These are phyloP conservation scores for Boloria selene DNA, from an alignment of 2,888 invertebrate species.

Conservation along the genomic window DNA sequence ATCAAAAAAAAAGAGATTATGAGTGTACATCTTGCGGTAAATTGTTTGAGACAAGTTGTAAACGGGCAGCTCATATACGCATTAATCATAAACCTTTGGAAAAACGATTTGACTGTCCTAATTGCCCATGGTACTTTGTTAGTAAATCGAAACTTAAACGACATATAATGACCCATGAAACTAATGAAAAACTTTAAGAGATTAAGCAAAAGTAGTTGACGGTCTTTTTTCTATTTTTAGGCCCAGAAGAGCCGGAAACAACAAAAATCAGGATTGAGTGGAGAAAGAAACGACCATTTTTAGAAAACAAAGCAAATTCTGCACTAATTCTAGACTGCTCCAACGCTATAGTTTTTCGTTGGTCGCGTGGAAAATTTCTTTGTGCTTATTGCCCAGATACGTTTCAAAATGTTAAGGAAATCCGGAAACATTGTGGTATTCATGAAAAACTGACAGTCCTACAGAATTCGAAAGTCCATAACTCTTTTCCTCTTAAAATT, in stretches of 20 bases:
- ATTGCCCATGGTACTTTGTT: constrained; percentile 55
- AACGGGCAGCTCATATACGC: constrained; percentile 61
- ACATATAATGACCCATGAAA: constrained; percentile 57
- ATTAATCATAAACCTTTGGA: constrained; percentile 53
- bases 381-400: constrained; percentile 60
- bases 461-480: constrained; percentile 50
- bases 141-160: constrained; percentile 57
- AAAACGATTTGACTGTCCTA: constrained; percentile 52
- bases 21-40: constrained; percentile 59
- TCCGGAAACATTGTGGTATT: constrained; percentile 52
- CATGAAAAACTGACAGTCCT: constrained; percentile 59
- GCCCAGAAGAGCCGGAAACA: constrained; percentile 45
- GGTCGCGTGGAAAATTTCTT: constrained; percentile 61
- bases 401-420: constrained; percentile 48
- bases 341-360: constrained; percentile 64
- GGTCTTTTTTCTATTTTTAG: constrained; percentile 56
- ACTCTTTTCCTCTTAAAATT: constrained; percentile 59
- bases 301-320: constrained; percentile 60
- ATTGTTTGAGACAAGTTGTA: constrained; percentile 61
- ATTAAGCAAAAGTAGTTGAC: constrained; percentile 22
- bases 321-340: constrained; percentile 60
- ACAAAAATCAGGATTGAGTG: constrained; percentile 48
- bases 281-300: constrained; percentile 53
- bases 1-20: constrained; percentile 56
- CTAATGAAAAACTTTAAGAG: constrained; percentile 23